Evolutionary conservation across 2,113 vertebrate species (phyloP), one percentile per base, ranked within the genome.

Genomic region (Podilymbus podiceps): DNA sequence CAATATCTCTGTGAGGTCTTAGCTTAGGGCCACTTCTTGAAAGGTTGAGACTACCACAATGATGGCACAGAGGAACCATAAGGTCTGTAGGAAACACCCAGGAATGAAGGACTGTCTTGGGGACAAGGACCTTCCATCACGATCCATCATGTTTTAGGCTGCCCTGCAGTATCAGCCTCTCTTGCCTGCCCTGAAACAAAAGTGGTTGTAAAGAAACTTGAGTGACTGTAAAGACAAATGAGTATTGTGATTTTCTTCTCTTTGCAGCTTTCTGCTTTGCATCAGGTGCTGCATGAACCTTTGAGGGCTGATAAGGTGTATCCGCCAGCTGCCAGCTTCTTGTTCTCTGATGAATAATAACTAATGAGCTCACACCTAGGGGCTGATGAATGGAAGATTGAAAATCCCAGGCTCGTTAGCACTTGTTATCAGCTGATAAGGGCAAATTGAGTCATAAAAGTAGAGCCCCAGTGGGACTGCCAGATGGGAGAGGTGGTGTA

Each of bases 361-460:
- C 94, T 93, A 93, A 87, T 83, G 71, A 81, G 89, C 95, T 94
- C 58, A 20, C 95, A 97, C 96, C 95, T 97, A 89, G 73, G 91
- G 88, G 69, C 64, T 85, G 92, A 97, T 90, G 95, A 95, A 94
- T 97, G 79, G 74, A 30, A 90, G 89, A 84, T 93, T 94, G 75
- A 81, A 97, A 96, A 96, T 52, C 82, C 86, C 67, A 10, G 52
- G 53, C 89, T 92, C 38, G 5, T 90, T 98, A 97, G 97, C 89
- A 84, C 81, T 87, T 68, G 72, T 95, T 96, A 97, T 97, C 96
- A 79, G 60, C 69, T 90, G 97, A 98, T 98, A 98, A 98, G 91
- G 85, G 74, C 76, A 85, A 83, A 94, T 85, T 92, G 94, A 95
- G 84, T 97, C 97, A 95, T 94, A 95, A 92, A 62, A 97, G 62